These are phyloP conservation scores for Pagetopsis macropterus DNA, from an alignment of 2,797 vertebrate species.

Conservation along the genomic window DNA sequence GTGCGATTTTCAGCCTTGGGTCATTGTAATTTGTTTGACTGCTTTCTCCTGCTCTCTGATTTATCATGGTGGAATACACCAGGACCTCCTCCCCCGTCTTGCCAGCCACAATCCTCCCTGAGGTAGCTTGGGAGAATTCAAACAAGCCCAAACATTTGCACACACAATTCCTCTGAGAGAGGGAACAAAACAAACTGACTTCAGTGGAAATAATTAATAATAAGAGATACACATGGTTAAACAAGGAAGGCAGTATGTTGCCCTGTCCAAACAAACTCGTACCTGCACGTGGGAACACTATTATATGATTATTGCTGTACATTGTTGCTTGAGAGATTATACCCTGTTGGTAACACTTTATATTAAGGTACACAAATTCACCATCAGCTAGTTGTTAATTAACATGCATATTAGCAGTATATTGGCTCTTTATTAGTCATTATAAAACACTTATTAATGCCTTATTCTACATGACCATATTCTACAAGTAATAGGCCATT, in stretches of 20 bases:
- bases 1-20: slow-evolving; percentile 25
- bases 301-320: neutral
- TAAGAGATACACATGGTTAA: neutral
- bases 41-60: slow-evolving; percentile 44
- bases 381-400: no score
- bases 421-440: no score
- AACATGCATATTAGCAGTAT: no score
- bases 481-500: no score
- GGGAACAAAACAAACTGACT: slow-evolving; percentile 6
- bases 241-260: neutral
- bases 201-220: slow-evolving; percentile 9
- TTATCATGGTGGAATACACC: slow-evolving; percentile 51
- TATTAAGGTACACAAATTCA: no score
- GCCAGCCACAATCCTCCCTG: slow-evolving; percentile 19
- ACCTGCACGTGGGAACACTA: neutral
- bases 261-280: neutral
- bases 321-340: neutral
- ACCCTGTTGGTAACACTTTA: no score
- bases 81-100: slow-evolving; percentile 21
- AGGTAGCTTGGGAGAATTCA: slow-evolving; percentile 29
- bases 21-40: slow-evolving; percentile 59
- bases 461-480: no score
- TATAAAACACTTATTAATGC: no score
- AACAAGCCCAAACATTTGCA: slow-evolving; percentile 40
- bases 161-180: slow-evolving; percentile 29